A percentile compares a stretch with the other conserved stretches of the same genome.
phyloP scores from a whole-genome alignment of 2,797 vertebrate species.

The Clarias fuscus region DNA sequence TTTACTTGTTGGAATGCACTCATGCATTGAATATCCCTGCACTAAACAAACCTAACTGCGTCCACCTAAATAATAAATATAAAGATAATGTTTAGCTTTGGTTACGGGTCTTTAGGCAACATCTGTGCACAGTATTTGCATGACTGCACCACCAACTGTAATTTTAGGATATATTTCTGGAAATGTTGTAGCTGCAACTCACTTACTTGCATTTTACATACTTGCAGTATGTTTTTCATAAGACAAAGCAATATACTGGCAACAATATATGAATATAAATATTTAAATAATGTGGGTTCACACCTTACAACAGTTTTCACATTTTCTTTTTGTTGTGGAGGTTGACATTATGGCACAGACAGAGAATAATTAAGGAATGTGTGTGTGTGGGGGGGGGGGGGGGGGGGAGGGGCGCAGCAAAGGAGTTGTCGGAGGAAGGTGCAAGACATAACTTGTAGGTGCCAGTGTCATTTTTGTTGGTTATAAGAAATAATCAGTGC shows the following conservation, averaged over 20 bases:
- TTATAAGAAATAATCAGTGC: conserved; percentile 53
- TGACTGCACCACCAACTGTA: background rate
- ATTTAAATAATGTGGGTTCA: conserved; percentile 59
- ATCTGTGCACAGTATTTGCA: background rate
- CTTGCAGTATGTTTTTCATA: background rate
- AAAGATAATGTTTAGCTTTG: background rate
- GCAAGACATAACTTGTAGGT: conserved; percentile 31
- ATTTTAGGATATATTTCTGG: background rate
- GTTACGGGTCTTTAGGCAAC: background rate
- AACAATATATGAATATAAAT: background rate
- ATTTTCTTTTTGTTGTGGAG: conserved; percentile 26
- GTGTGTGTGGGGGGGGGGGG: conserved; percentile 9
- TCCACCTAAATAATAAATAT: background rate
- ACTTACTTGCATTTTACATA: background rate
- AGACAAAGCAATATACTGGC: background rate
- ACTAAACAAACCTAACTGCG: background rate
- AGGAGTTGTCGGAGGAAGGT: background rate
- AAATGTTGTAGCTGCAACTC: background rate
- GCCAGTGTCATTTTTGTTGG: conserved; percentile 41
- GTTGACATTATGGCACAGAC: conserved; percentile 49
- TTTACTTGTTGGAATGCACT: background rate
- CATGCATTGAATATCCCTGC: background rate
- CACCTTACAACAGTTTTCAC: conserved; percentile 52
- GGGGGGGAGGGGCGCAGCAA: conserved; percentile 18
- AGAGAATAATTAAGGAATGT: conserved; percentile 47